A percentile compares a stretch with the other conserved stretches of the same genome.
phyloP scores from a whole-genome alignment of 2,888 invertebrate genomes.

The Trichogramma evanescens region DNA sequence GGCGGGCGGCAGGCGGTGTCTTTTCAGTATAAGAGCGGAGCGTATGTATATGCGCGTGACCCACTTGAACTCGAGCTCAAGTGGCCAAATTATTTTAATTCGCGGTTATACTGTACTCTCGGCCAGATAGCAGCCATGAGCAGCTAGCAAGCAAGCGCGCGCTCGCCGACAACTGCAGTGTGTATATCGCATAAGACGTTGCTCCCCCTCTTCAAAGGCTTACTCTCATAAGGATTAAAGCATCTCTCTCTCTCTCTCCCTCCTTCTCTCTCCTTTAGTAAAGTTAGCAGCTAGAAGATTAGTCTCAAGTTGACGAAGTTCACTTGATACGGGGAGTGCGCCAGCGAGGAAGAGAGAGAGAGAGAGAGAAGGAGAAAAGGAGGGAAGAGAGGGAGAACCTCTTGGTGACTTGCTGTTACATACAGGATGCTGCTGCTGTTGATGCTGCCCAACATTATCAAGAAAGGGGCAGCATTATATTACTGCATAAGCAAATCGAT shows the following conservation, averaged over 20 bases:
- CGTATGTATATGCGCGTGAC: no score
- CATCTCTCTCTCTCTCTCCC: background rate
- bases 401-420: no score
- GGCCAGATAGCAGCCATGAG: background rate
- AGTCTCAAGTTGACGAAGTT: slow-evolving; percentile 18
- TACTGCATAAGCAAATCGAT: no score
- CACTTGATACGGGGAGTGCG: background rate
- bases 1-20: no score
- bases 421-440: no score
- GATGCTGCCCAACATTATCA: no score
- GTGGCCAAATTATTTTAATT: slow-evolving; percentile 18
- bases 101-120: background rate
- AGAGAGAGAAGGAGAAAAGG: no score
- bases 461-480: no score
- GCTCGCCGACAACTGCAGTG: background rate
- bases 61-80: background rate
- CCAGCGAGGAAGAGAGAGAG: background rate
- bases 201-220: background rate
- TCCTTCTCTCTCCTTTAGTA: no score
- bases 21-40: no score
- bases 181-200: no score
- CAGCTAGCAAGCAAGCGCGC: background rate
- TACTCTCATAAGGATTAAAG: slow-evolving; percentile 11
- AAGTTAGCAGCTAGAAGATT: slow-evolving; percentile 16
- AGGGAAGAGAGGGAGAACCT: no score